A percentile compares a stretch with the other conserved stretches of the same genome.
Conservation (phyloP, 2,797 vertebrate genomes). For the Poecilia wingei region DNA sequence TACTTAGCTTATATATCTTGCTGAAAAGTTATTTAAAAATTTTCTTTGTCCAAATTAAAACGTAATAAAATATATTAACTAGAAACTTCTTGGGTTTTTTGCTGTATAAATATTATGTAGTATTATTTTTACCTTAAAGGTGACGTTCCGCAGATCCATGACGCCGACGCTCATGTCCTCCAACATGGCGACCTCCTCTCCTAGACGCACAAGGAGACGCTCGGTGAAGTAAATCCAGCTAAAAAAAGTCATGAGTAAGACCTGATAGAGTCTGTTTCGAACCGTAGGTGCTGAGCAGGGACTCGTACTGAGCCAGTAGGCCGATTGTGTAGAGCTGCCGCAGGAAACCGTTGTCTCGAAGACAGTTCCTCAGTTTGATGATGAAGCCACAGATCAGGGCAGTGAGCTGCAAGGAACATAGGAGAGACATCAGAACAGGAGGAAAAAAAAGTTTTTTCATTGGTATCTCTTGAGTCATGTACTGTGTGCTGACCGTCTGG, state of each 20-base stretch:
- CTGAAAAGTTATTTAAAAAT: too few species aligned
- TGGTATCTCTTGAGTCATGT: not conserved
- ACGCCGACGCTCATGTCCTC: slow-evolving; percentile 98
- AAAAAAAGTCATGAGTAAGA: not conserved
- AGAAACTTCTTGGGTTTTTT: too few species aligned
- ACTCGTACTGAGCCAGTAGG: slow-evolving; percentile 94
- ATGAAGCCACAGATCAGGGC: slow-evolving; percentile 96
- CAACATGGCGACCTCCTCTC: slow-evolving; percentile 96
- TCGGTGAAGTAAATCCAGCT: not conserved
- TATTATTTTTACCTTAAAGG: slow-evolving; percentile 79
- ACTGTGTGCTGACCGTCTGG: slow-evolving; percentile 86
- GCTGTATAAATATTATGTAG: too few species aligned
- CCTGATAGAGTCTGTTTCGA: slow-evolving; percentile 19
- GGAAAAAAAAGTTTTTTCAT: not conserved
- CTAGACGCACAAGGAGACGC: slow-evolving; percentile 66
- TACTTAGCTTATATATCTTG: too few species aligned
- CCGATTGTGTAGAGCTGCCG: slow-evolving; percentile 97
- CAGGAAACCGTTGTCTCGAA: slow-evolving; percentile 93
- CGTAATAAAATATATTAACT: too few species aligned
- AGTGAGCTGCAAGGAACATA: slow-evolving; percentile 82
- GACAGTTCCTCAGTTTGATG: slow-evolving; percentile 95
- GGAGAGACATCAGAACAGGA: slow-evolving; percentile 4
- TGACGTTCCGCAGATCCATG: slow-evolving; percentile 96
- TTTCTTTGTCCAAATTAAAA: too few species aligned
- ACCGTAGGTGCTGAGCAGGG: slow-evolving; percentile 97